Evolutionary conservation across 1,140 invertebrate species (phyloP).

Genomic region (Brevipalpus yothersi): DNA sequence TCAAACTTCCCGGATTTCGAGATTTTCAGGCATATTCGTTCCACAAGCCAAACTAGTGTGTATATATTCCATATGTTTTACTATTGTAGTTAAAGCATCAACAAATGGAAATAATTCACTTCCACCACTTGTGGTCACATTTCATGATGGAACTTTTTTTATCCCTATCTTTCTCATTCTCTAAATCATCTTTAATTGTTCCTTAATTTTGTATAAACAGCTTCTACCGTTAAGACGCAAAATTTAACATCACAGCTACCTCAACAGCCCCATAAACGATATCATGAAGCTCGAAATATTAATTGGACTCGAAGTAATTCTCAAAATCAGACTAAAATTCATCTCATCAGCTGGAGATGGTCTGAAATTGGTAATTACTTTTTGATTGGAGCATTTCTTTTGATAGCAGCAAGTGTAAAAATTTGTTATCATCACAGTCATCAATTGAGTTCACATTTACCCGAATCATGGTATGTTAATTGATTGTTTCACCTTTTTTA

Average conservation of each 20-base stretch:
- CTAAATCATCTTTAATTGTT: neutral
- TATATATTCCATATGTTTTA: no score
- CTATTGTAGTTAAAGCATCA: no score
- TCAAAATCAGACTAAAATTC: neutral
- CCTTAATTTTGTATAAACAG: neutral
- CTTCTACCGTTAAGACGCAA: neutral
- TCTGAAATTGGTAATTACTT: neutral
- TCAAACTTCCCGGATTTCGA: no score
- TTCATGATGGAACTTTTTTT: neutral
- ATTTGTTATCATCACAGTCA: conserved; percentile 3
- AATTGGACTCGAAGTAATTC: neutral
- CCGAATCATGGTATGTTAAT: neutral
- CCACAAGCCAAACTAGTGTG: no score
- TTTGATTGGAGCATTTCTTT: neutral
- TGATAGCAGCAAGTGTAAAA: neutral
- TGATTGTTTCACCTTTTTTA: neutral
- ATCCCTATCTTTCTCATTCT: neutral
- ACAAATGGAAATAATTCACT: no score
- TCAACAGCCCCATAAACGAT: neutral
- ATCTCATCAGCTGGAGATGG: conserved; percentile 1
- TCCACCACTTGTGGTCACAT: neutral
- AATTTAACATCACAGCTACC: neutral
- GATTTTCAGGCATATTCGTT: no score
- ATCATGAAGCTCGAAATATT: neutral
- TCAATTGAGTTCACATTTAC: neutral